Percentiles rank a stretch among this genome's conserved stretches.
Evolutionary conservation across 2,888 invertebrate species (phyloP).

Genomic region (Cantharis rufa): DNA sequence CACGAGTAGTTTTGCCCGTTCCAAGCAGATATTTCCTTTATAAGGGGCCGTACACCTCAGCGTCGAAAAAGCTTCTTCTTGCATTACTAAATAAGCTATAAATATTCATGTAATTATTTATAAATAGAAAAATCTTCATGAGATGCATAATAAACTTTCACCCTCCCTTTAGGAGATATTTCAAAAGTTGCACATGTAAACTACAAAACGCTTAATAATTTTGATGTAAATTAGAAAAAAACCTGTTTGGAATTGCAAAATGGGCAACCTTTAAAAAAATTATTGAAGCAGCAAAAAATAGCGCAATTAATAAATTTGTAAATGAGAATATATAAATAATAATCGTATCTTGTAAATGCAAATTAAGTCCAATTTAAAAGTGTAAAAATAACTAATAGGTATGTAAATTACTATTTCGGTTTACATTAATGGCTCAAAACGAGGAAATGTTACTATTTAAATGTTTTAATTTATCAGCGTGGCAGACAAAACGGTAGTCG

Average conservation of each 20-base stretch:
- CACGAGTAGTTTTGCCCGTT: conserved; percentile 9
- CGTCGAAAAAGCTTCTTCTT: not conserved
- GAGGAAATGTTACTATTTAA: not conserved
- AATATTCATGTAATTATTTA: conserved; percentile 18
- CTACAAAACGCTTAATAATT: not conserved
- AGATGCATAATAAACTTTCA: not conserved
- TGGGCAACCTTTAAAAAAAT: not conserved
- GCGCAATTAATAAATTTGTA: not conserved
- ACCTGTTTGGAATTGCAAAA: not conserved
- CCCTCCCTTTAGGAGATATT: not conserved
- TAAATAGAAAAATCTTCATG: conserved; percentile 3
- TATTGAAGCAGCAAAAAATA: not conserved
- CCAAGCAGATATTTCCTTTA: conserved; percentile 12
- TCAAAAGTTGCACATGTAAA: not conserved
- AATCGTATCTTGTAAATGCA: not conserved
- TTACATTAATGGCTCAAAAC: not conserved
- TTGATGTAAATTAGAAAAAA: not conserved
- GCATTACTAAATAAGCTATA: conserved; percentile 13
- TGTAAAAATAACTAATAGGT: not conserved
- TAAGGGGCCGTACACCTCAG: conserved; percentile 10
- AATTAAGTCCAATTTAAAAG: not conserved
- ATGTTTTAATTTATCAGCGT: not conserved
- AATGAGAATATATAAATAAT: not conserved
- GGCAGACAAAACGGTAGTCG: not conserved
- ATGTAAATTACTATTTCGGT: not conserved